Evolutionary conservation across 2,888 invertebrate species (phyloP), one percentile per base, ranked within the genome.

Genomic region (Tortricodes alternella): DNA sequence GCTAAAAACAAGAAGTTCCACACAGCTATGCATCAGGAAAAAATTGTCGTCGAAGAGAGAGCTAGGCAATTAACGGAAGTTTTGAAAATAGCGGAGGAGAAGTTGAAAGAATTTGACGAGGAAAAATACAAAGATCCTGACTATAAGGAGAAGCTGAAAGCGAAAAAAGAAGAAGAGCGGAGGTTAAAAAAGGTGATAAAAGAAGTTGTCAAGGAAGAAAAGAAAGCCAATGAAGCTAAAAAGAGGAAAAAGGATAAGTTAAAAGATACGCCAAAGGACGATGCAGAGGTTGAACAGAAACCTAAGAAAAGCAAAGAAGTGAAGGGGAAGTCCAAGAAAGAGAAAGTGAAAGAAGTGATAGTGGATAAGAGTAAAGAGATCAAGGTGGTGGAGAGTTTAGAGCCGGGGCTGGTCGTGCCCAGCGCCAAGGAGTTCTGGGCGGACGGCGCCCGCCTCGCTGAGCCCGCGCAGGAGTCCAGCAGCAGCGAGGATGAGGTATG

Each of bases 401-500:
- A 78, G 61, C 80, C 88, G 0, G 83, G 68, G 2, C 53, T 90
- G 1, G 79, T 83, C 9, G 74, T 79, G 35, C 87, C 90, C 0
- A 88, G 88, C 65, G 83, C 73, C 4, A 84, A 88, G 43, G 86
- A 85, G 5, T 89, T 89, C 61, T 90, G 89, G 84, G 65, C 78
- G 0, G 63, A 66, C 0, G 66, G 64, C 21, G 60, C 62, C 3
- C 62, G 7, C 8, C 62, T 0, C 68, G 68, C 34, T 64, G 58
- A 1, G 67, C 60, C n/a, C 0, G 60, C 65, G 15, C 71, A 73
- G 9, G 79, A 80, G 0, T 78, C 79, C 0, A 88, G 85, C 44
- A 85, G 84, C 49, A 86, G 89, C 48, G 90, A 86, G 13, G 90
- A 90, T 37, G 89, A 90, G 80, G 90, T 90, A 56, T 59, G 78